Evolutionary conservation across 2,888 invertebrate genomes (phyloP), one percentile per base, ranked within the genome.

Genomic region (Rhagonycha fulva): DNA sequence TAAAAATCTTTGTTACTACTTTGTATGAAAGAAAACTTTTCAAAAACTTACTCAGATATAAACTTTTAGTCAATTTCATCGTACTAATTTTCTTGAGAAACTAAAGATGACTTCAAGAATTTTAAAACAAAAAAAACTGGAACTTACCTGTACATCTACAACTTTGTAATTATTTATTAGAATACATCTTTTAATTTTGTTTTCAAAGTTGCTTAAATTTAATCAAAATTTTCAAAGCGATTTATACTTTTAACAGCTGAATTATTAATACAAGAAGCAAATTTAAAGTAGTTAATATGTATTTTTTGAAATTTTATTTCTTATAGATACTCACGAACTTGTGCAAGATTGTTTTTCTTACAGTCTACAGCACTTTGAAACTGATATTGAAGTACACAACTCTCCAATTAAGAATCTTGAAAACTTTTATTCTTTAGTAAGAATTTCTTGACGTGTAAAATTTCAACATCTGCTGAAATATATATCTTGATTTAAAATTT

Each of bases 341-440:
- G 70, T 62, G 60, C 23, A 28, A 76, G 71, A 71, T 76, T 74
- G 73, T 74, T 77, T 77, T 77, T 74, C 77, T 74, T 77, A 66
- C 74, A 70, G 76, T 72, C 74, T 77, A 60, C 71, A 62, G 75
- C 76, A 73, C 78, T 78, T 77, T 71, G 73, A 73, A 78, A 75
- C 76, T 73, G 72, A 73, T 74, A 74, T 76, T 73, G 73, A 73
- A 78, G 76, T 76, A 76, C 75, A 74, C 71, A 78, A 78, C 78
- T 78, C 73, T 78, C 73, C 78, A 78, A 78, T 78, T 78, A 78
- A 71, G 71, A 71, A 78, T 68, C 71, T 68, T 72, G 70, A 78
- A 75, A 78, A 75, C 68, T 78, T 78, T 73, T 68, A 30, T 62
- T 32, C 71, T 62, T 75, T 69, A 28, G 62, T 68, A 67, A 71